Evolutionary conservation across 2,888 invertebrate genomes (phyloP).

Genomic region (Furcula furcula): DNA sequence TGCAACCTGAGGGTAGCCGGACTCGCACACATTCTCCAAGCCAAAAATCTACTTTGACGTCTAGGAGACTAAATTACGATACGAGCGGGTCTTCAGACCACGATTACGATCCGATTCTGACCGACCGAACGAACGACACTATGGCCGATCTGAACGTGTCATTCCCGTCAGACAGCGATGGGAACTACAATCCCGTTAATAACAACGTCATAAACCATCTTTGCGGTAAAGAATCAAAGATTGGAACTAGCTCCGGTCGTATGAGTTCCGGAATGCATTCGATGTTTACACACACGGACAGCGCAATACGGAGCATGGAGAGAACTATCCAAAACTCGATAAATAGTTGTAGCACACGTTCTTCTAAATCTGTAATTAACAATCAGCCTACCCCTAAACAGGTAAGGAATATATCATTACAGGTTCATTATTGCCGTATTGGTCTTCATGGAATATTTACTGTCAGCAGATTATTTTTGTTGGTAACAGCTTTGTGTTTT

Average conservation of each 20-base stretch:
- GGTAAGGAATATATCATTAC: conserved; percentile 36
- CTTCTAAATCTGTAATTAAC: conserved; percentile 18
- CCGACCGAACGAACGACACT: conserved; percentile 76
- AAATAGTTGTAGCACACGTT: conserved; percentile 22
- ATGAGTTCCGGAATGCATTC: conserved; percentile 17
- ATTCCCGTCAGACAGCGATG: conserved; percentile 68
- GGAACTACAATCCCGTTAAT: conserved; percentile 24
- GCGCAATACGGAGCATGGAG: conserved; percentile 42
- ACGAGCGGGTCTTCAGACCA: conserved; percentile 55
- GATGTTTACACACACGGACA: conserved; percentile 32
- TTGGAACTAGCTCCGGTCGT: conserved; percentile 22
- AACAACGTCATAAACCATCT: conserved; percentile 17
- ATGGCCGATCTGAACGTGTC: conserved; percentile 73
- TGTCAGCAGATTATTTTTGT: neutral
- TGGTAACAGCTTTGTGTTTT: too few species aligned
- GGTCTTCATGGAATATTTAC: neutral
- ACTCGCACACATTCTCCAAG: conserved; percentile 53
- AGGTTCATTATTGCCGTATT: neutral
- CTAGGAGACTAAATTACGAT: conserved; percentile 60
- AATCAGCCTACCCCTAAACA: conserved; percentile 45
- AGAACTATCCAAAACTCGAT: conserved; percentile 44
- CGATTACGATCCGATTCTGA: conserved; percentile 59
- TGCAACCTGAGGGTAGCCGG: conserved; percentile 37
- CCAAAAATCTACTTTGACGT: conserved; percentile 32
- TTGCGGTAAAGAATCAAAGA: conserved; percentile 27